Evolutionary conservation across 2,888 invertebrate genomes (phyloP).

Genomic region (Anthrax anthrax): DNA sequence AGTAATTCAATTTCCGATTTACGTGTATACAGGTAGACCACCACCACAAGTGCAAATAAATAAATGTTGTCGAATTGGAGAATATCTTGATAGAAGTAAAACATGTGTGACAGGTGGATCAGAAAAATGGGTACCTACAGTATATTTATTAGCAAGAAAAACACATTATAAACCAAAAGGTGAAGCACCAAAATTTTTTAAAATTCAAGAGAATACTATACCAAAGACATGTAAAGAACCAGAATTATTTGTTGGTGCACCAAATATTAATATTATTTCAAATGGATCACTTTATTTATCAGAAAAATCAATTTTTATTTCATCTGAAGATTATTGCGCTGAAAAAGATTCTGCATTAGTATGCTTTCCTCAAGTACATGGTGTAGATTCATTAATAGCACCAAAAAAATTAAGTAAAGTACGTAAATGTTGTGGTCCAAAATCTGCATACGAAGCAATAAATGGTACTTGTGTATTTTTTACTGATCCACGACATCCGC

Average conservation of each 20-base stretch:
- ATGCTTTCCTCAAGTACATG: slow-evolving; percentile 37
- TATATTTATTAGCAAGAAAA: slow-evolving; percentile 40
- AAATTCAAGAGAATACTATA: slow-evolving; percentile 28
- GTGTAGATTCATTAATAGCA: slow-evolving; percentile 17
- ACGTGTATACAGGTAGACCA: slow-evolving; percentile 5
- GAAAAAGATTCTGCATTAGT: slow-evolving; percentile 50
- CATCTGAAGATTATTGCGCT: slow-evolving; percentile 50
- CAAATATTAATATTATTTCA: slow-evolving; percentile 39
- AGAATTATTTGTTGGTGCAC: slow-evolving; percentile 23
- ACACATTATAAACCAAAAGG: slow-evolving; percentile 31
- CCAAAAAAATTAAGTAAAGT: slow-evolving; percentile 26
- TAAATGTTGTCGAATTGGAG: slow-evolving; percentile 42
- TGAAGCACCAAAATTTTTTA: slow-evolving; percentile 33
- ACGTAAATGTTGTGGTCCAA: slow-evolving; percentile 57
- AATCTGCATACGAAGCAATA: slow-evolving; percentile 44
- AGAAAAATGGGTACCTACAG: slow-evolving; percentile 40
- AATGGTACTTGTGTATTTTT: slow-evolving; percentile 36
- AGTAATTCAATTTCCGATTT: neutral
- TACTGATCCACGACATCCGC: slow-evolving; percentile 19
- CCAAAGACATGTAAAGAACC: slow-evolving; percentile 28
- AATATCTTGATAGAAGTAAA: slow-evolving; percentile 33
- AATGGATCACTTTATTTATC: slow-evolving; percentile 49
- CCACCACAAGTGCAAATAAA: slow-evolving; percentile 32
- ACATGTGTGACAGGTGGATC: slow-evolving; percentile 28
- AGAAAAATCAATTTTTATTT: slow-evolving; percentile 34